Base-by-base conservation (phyloP, 1,140 invertebrate genomes). In the Himalopsyche phryganea region DNA sequence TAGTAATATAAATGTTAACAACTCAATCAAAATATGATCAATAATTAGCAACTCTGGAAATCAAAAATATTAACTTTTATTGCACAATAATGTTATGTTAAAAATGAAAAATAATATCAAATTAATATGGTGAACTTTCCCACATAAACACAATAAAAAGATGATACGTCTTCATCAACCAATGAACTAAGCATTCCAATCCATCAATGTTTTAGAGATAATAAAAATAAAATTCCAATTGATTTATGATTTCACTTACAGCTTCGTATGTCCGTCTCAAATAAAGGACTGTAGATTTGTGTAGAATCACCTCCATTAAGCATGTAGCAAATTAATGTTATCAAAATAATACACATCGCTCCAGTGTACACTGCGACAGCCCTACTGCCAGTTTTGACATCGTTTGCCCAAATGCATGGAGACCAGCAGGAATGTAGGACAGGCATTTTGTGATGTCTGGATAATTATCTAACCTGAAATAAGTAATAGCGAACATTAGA, bases 231-330 rank as follows among this genome's bases (percentile, higher is more conserved):
- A n/a, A n/a, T n/a, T n/a, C n/a, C n/a, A n/a, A n/a, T n/a, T n/a
- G n/a, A n/a, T n/a, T n/a, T n/a, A n/a, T n/a, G n/a, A n/a, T n/a
- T 18, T 32, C 36, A 83, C 86, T 85, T 80, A 90, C 87, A 90
- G 53, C 72, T 73, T 69, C 86, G 80, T 13, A 91, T 80, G 78
- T 94, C 90, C 28, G 90, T 85, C 75, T 94, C 91, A 75, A 94
- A 94, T 18, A 92, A 73, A 0, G 91, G 91, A 66, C 89, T 89
- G 73, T 92, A 94, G 10, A 92, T 73, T 67, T 94, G 90, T 0
- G 88, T 86, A 0, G 91, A 92, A 67, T 94, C 91, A 18, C 91
- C 91, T 50, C 91, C 91, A 66, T 70, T 73, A 74, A 94, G 81
- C 72, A 90, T 87, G 71, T 92, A 92, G 1, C 65, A 65, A 44